phyloP scores from a whole-genome alignment of 2,797 vertebrate species.

The Nasua narica region DNA sequence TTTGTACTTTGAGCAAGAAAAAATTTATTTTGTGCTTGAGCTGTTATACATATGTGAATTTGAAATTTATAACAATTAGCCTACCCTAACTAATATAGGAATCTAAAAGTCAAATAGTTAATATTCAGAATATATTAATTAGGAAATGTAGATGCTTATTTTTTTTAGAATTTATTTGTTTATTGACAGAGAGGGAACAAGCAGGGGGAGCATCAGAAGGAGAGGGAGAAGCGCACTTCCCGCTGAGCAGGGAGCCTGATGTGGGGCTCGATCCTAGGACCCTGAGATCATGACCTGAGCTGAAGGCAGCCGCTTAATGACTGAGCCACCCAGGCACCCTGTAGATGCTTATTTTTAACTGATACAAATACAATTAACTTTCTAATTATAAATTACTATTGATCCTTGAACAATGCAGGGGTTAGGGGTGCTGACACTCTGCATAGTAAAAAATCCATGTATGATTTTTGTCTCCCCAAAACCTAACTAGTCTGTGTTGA shows the following conservation, averaged over 20 bases:
- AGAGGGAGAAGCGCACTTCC: no score
- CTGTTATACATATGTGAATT: background rate
- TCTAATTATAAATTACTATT: slow-evolving; percentile 2
- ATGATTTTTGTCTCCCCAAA: background rate
- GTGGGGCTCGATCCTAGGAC: no score
- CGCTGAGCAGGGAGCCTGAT: no score
- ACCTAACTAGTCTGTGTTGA: background rate
- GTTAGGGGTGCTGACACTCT: background rate
- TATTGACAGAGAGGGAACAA: no score
- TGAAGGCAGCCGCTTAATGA: no score
- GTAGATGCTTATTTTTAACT: slow-evolving; percentile 18
- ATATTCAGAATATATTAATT: slow-evolving; percentile 31
- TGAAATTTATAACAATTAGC: background rate
- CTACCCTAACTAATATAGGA: background rate
- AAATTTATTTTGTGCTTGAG: background rate
- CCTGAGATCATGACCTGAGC: no score
- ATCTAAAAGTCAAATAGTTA: background rate
- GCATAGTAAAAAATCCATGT: background rate
- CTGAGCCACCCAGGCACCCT: no score
- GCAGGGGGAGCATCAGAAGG: no score
- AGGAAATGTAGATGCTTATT: background rate
- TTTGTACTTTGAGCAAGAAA: background rate
- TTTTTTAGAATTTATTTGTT: background rate
- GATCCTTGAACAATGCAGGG: background rate
- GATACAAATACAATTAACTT: background rate